Base-by-base conservation (phyloP, 2,797 vertebrate genomes). In the Hydrophis major region DNA sequence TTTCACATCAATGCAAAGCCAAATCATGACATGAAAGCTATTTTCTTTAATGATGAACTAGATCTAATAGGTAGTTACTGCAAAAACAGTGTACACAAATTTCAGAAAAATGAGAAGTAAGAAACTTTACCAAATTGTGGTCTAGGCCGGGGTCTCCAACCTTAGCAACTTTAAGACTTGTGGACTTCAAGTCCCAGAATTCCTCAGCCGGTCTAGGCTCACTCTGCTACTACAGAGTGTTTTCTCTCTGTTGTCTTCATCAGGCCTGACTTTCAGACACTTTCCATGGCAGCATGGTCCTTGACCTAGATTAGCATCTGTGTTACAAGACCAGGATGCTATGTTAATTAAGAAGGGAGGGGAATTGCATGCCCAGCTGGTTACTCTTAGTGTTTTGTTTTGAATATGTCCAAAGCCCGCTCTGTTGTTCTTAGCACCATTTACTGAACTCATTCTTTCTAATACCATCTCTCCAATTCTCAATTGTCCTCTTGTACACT, bases 91-190 rank as follows among this genome's bases (percentile, higher is more conserved):
- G 1, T 63, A 10, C 47, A 61, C 12, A 32, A 37, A 50, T 27
- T 91, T 83, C 56, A 83, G 57, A 93, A 91, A 69, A 88, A 88
- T 8, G 32, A 88, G 22, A 32, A 56, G 86, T 56, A 90, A 74
- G 78, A 20, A 83, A 83, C 22, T 83, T 47, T 83, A 83, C 22
- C 78, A 83, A 11, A 83, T 47, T 47, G 42, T 83, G 78, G 22
- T 12, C 10, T 25, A 25, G 12, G 50, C 50, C 50, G 50, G 7
- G 50, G 1, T 50, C 50, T 50, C 50, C 50, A 50, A 8, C 50
- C 50, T 50, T 50, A 1, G 1, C 50, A 8, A 50, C 50, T 7
- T 50, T 50, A 50, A 50, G 50, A 50, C 1, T 50, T 50, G 50
- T 50, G 50, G 50, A 50, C 50, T 50, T 50, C 50, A 50, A 50